These are phyloP conservation scores for Candoia aspera DNA, from an alignment of 2,113 vertebrate species.

Conservation along the genomic window DNA sequence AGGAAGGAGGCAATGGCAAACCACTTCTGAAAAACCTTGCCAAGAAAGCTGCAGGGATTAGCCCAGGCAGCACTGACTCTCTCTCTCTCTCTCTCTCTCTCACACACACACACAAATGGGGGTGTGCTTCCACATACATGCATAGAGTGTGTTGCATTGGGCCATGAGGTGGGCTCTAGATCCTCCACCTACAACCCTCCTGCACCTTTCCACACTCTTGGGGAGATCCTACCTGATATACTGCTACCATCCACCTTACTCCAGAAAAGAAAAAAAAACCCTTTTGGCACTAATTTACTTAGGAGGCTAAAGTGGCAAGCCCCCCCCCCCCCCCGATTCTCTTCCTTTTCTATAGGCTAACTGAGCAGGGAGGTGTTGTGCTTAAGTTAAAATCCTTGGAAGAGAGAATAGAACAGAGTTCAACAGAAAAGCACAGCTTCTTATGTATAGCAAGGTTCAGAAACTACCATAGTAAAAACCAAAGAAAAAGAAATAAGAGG, in stretches of 20 bases:
- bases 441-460: background rate
- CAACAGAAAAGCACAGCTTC: background rate
- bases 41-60: background rate
- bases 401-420: background rate
- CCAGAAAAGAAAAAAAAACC: background rate
- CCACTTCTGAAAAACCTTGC: background rate
- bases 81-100: too few species aligned
- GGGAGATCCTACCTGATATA: background rate
- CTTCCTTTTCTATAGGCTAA: background rate
- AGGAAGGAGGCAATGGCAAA: background rate
- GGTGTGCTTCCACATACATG: background rate
- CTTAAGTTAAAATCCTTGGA: background rate
- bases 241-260: background rate
- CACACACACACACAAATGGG: background rate
- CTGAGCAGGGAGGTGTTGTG: background rate
- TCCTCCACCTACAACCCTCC: background rate
- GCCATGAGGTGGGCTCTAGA: background rate
- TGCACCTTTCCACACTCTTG: background rate
- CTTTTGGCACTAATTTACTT: background rate
- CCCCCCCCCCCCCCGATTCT: background rate
- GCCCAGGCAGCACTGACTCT: too few species aligned
- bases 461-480: background rate
- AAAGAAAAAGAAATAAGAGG: background rate
- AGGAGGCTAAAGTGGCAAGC: background rate
- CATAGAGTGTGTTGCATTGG: background rate